Evolutionary conservation across 1,140 invertebrate genomes (phyloP), one percentile per base, ranked within the genome.

Genomic region (Dreissena rostriformis): DNA sequence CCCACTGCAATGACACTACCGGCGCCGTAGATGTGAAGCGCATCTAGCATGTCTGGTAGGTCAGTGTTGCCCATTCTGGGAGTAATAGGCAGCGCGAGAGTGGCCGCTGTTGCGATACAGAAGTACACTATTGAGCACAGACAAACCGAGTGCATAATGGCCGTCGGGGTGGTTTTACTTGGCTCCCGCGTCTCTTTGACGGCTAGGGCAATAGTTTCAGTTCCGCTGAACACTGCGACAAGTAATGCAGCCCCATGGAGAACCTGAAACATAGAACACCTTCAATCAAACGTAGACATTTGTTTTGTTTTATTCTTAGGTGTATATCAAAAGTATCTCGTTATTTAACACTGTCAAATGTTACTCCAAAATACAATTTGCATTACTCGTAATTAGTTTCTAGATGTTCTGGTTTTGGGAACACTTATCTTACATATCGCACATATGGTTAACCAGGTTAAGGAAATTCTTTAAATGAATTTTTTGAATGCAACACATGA

Each of bases 121-220:
- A 93, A 86, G 61, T 91, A 90, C 6, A 87, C 51, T 14, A 90
- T 63, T 66, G 90, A 90, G 15, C 87, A 85, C 19, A 91, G 81
- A 19, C 88, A 75, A 29, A 92, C 76, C 26, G 89, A 88, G 29
- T 88, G 85, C 14, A 88, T 71, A 14, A 94, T 88, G 51, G 90
- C 90, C n/a, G 88, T 87, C 17, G 92, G 91, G 10, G 91, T 86
- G n/a, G 83, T 86, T 55, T 87, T 85, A 28, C 88, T 86, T 0
- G 92, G 90, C 28, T 91, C 89, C 65, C 86, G 88, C 8, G 91
- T 86, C 67, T 94, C 93, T 78, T 94, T 92, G 15, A 97, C 97
- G 1, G 97, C 98, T 7, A 97, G 98, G 2, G 97, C 97, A 82
- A 99, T 71, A 0, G 82, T 83, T 75, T 93, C 92, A 17, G 93